phyloP scores from a whole-genome alignment of 2,888 invertebrate species.

The Patella caerulea region DNA sequence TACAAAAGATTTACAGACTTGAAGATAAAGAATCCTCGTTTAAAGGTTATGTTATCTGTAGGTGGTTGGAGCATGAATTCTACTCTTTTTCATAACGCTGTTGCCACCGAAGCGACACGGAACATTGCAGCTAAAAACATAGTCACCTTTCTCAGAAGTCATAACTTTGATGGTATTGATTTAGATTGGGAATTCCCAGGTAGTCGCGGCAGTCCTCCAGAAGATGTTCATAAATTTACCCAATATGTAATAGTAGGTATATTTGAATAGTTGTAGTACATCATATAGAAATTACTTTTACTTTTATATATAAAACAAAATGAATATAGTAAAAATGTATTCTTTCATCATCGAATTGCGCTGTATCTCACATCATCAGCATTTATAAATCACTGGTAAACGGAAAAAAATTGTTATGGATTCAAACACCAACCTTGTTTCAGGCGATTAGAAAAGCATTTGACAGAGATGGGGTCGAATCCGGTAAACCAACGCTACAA shows the following conservation, averaged over 20 bases:
- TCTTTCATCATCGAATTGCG: no score
- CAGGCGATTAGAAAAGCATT: slow-evolving; percentile 11
- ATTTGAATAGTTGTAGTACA: no score
- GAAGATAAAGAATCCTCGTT: slow-evolving; percentile 41
- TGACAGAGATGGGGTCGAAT: slow-evolving; percentile 22
- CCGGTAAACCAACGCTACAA: slow-evolving; percentile 23
- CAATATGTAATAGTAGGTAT: slow-evolving; percentile 39
- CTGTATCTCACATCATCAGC: no score
- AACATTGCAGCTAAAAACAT: slow-evolving; percentile 33
- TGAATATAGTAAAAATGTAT: no score
- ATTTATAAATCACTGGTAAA: no score
- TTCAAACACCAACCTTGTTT: no score
- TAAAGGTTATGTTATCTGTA: slow-evolving; percentile 49
- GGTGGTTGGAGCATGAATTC: slow-evolving; percentile 58
- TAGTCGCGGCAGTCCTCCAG: slow-evolving; percentile 49
- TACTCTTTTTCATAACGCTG: slow-evolving; percentile 54
- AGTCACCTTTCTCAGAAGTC: slow-evolving; percentile 42
- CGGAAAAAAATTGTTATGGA: no score
- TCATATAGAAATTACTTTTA: no score
- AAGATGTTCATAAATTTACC: slow-evolving; percentile 51
- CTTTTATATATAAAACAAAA: no score
- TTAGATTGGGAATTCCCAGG: slow-evolving; percentile 93
- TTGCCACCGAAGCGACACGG: slow-evolving; percentile 43
- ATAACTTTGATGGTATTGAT: slow-evolving; percentile 87
- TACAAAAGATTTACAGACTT: slow-evolving; percentile 38